Percentiles rank a stretch among this genome's conserved stretches.
phyloP scores from a whole-genome alignment of 1,140 invertebrate genomes.

The Drosophila sucinea region DNA sequence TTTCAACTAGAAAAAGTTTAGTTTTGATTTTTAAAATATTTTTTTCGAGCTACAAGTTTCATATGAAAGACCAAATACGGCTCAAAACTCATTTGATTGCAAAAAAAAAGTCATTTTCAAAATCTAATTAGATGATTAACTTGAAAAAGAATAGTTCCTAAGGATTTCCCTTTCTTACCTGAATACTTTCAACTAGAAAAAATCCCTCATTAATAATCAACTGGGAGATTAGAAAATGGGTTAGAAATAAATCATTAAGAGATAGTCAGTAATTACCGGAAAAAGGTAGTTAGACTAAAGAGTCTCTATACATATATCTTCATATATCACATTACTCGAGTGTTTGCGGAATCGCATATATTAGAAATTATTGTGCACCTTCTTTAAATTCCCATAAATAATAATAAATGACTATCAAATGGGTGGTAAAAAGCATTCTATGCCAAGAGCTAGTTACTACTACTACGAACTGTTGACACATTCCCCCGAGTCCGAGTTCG shows the following conservation, averaged over 20 bases:
- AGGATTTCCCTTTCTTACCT: too few relatives aligned
- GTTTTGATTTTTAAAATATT: too few relatives aligned
- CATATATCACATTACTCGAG: not conserved
- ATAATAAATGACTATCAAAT: slow-evolving; percentile 51
- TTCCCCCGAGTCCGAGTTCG: slow-evolving; percentile 20
- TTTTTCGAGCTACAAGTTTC: too few relatives aligned
- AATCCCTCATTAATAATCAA: too few relatives aligned
- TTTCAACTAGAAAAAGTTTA: too few relatives aligned
- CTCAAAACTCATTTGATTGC: too few relatives aligned
- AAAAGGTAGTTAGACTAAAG: not conserved
- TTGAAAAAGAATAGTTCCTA: too few relatives aligned
- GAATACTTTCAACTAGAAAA: not conserved
- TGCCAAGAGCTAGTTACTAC: slow-evolving; percentile 67
- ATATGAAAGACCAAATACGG: too few relatives aligned
- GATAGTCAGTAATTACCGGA: not conserved
- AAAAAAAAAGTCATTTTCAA: too few relatives aligned
- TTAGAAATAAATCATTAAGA: not conserved
- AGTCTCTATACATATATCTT: not conserved
- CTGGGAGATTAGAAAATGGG: not conserved
- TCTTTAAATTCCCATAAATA: slow-evolving; percentile 52
- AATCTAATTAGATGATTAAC: too few relatives aligned
- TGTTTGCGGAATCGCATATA: not conserved
- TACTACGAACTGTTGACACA: slow-evolving; percentile 37
- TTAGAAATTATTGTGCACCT: slow-evolving; percentile 3
- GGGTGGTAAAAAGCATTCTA: slow-evolving; percentile 38